phyloP scores from a whole-genome alignment of 1,140 invertebrate species.

The Gryllus bimaculatus region DNA sequence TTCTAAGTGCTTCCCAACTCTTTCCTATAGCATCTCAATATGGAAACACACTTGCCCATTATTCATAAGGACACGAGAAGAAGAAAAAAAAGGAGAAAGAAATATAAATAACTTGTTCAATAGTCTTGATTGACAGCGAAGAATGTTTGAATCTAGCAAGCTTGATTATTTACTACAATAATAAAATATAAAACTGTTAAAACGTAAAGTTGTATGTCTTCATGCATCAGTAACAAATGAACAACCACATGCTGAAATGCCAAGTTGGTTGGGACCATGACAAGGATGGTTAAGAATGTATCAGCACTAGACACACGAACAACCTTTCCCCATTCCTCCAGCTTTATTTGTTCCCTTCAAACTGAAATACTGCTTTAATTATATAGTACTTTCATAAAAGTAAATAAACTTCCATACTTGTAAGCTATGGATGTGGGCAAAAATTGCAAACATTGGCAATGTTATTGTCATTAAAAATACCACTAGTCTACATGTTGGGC shows the following conservation, averaged over 20 bases:
- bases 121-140: neutral
- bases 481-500: neutral
- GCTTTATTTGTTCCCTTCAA: neutral
- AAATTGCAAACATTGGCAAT: neutral
- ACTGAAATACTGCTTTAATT: neutral
- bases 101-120: neutral
- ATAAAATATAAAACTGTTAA: slow-evolving; percentile 2
- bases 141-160: neutral
- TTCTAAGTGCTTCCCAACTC: neutral
- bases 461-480: slow-evolving; percentile 2
- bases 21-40: too few relatives aligned
- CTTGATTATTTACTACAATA: neutral
- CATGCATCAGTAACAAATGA: neutral
- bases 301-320: neutral
- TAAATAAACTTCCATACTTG: neutral
- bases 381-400: neutral
- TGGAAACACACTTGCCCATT: too few relatives aligned
- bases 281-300: neutral
- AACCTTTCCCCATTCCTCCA: neutral
- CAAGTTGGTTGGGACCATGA: neutral
- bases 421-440: neutral
- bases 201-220: neutral
- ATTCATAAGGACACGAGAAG: neutral
- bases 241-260: neutral
- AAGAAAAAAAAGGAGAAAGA: neutral